Evolutionary conservation across 35 echinoderm and acorn worm genomes (phyloP), one percentile per base, ranked within the genome.

Genomic region (Apostichopus japonicus): DNA sequence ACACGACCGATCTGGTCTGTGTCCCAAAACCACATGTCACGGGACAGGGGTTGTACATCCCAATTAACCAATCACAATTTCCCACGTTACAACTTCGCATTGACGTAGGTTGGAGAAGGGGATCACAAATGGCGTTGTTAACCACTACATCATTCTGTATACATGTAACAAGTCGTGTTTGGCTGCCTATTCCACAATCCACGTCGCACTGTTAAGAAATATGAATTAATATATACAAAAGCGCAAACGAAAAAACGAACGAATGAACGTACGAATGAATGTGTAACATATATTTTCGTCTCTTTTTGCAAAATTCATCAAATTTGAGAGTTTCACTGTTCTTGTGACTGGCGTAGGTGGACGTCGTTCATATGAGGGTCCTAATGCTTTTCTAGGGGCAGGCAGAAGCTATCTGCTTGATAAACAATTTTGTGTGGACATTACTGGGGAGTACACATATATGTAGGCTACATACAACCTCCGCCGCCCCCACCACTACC

Each of bases 101-200:
- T 53, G 79, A 54, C 16, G 9, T 17, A 10, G 79, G 79, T 21
- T 19, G 17, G 21, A 21, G 11, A 10, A 56, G 4, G 54, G 79
- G 79, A 83, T 83, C 79, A 54, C 79, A 83, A 16, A 55, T 7
- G 51, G 51, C 33, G 27, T 54, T 56, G 27, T 8, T 54, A 5
- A 83, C 51, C 17, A 22, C 15, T 53, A 17, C 21, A 21, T 56
- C 52, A 5, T 54, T 17, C 1, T 6, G 55, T 56, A 3, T 6
- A 56, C 79, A 83, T 44, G 55, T 54, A 54, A 83, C 79, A 6
- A 17, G 15, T 54, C 79, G 6, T 6, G 51, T 83, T 83, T 83
- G 79, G 27, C 13, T 54, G 53, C 79, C 79, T n/a, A 54, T 54
- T 53, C 79, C 79, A 54, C 79, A 83, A 83, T 25, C 79, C 51